Conservation (phyloP, 2,797 vertebrate species). For the Cossypha caffra region DNA sequence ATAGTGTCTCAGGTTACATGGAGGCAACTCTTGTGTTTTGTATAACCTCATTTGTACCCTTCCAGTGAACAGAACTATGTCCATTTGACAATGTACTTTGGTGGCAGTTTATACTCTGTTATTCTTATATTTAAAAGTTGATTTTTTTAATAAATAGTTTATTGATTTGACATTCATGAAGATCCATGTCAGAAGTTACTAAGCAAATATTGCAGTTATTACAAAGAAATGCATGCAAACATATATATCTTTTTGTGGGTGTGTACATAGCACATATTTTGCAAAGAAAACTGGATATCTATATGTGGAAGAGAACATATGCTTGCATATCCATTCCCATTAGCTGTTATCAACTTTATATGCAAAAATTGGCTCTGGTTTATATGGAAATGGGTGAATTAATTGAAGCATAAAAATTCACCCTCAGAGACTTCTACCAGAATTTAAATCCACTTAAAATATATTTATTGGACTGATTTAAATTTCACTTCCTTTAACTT, state of each 20-base stretch:
- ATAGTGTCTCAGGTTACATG: not conserved
- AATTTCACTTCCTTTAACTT: constrained; percentile 4
- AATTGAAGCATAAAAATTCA: constrained; percentile 32
- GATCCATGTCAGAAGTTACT: not conserved
- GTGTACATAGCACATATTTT: not conserved
- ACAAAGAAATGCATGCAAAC: not conserved
- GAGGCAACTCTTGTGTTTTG: not conserved
- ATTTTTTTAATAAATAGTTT: not conserved
- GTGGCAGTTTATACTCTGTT: not conserved
- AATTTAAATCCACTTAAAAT: constrained; percentile 17
- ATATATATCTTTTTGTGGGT: accelerated
- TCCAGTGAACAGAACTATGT: not conserved
- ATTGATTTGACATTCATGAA: not conserved
- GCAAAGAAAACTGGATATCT: not conserved
- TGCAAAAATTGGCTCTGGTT: not conserved
- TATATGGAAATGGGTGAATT: not conserved
- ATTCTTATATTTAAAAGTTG: not conserved
- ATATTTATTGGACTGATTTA: not conserved
- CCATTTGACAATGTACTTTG: not conserved
- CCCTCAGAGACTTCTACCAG: not conserved
- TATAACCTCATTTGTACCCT: not conserved
- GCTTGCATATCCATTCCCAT: not conserved
- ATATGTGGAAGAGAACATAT: not conserved
- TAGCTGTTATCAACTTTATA: not conserved
- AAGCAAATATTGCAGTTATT: not conserved